phyloP scores from a whole-genome alignment of 1,140 invertebrate genomes.

The Scaptodrosophila lebanonensis region DNA sequence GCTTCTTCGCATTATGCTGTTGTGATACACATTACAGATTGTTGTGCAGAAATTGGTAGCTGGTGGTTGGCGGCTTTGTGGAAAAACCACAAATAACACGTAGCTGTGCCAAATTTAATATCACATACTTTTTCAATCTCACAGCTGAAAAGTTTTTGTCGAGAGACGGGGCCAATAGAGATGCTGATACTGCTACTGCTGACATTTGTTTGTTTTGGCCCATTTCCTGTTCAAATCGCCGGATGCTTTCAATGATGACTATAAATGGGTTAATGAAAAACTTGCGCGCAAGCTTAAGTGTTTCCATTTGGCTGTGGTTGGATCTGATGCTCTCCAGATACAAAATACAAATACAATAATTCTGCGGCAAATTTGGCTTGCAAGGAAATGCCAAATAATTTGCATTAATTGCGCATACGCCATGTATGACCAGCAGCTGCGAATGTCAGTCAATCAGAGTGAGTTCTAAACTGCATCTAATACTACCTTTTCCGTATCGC shows the following conservation, averaged over 20 bases:
- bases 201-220: slow-evolving; percentile 25
- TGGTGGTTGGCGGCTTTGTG: slow-evolving; percentile 23
- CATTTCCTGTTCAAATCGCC: slow-evolving; percentile 62
- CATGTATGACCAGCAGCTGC: slow-evolving; percentile 45
- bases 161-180: neutral
- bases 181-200: slow-evolving; percentile 21
- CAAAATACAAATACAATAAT: neutral
- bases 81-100: slow-evolving; percentile 35
- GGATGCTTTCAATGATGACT: slow-evolving; percentile 64
- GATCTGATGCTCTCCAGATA: no score
- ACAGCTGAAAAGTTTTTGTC: slow-evolving; percentile 27
- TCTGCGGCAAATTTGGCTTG: slow-evolving; percentile 23
- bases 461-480: no score
- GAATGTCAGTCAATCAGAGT: slow-evolving; percentile 62
- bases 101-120: slow-evolving; percentile 6
- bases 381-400: slow-evolving; percentile 56
- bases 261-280: slow-evolving; percentile 68
- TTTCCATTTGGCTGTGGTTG: no score
- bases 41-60: no score
- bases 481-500: slow-evolving; percentile 43
- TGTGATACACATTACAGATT: no score
- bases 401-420: slow-evolving; percentile 69
- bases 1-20: no score
- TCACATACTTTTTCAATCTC: no score
- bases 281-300: no score